A percentile compares a stretch with the other conserved stretches of the same genome.
These are phyloP conservation scores for Sterrhoptilus dennistouni DNA, from an alignment of 2,113 vertebrate species.

Conservation along the genomic window DNA sequence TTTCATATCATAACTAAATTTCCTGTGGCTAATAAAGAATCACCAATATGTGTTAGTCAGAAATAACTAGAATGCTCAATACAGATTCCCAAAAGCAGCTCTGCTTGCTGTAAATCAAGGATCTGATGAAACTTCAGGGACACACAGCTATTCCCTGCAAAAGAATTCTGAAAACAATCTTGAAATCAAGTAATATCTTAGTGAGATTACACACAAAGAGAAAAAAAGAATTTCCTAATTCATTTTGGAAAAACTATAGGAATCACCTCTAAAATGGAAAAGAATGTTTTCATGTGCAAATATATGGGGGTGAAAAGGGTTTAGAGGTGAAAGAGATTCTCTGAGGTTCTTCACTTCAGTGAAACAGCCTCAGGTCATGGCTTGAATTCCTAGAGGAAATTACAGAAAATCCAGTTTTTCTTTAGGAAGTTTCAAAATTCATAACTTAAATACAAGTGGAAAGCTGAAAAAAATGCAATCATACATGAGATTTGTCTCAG, in stretches of 20 bases:
- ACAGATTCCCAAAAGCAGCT: neutral
- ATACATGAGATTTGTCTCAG: neutral
- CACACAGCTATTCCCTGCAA: too few relatives aligned
- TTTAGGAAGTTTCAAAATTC: neutral
- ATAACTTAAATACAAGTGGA: neutral
- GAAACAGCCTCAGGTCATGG: neutral
- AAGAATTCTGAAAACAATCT: neutral
- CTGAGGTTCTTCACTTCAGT: neutral
- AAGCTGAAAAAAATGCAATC: neutral
- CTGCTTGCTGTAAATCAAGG: neutral
- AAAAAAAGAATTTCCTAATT: neutral
- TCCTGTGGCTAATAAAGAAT: neutral
- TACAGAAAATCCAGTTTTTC: neutral
- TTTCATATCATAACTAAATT: neutral
- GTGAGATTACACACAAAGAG: too few relatives aligned
- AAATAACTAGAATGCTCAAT: neutral
- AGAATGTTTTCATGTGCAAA: neutral
- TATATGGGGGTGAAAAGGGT: accelerated
- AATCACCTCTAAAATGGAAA: neutral
- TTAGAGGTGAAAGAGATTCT: neutral
- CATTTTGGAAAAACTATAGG: neutral
- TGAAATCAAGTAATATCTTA: neutral
- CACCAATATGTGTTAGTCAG: neutral
- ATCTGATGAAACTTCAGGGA: neutral
- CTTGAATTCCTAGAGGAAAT: neutral